Conservation (phyloP, 2,888 invertebrate species). For the Marasmarcha lunaedactyla region DNA sequence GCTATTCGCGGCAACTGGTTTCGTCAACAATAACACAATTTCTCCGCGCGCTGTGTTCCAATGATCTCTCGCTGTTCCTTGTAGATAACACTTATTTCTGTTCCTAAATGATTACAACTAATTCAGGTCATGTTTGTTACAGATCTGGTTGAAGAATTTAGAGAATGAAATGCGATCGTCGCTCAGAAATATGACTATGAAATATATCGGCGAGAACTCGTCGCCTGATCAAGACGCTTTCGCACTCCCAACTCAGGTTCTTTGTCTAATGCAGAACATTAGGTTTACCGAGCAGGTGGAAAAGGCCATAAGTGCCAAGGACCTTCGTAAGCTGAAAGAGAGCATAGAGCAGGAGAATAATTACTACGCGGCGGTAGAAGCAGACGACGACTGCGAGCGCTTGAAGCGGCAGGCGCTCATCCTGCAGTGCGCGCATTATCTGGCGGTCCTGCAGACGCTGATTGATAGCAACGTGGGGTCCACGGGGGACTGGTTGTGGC, state of each 20-base stretch:
- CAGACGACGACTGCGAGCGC: conserved; percentile 73
- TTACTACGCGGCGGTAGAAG: conserved; percentile 61
- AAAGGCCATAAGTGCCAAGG: conserved; percentile 78
- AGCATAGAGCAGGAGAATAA: conserved; percentile 63
- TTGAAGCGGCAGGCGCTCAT: conserved; percentile 93
- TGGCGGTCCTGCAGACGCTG: conserved; percentile 83
- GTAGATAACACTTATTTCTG: too few relatives aligned
- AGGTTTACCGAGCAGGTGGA: conserved; percentile 88
- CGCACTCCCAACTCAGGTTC: conserved; percentile 77
- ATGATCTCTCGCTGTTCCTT: too few relatives aligned
- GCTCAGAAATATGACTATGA: conserved; percentile 75
- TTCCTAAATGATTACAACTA: too few relatives aligned
- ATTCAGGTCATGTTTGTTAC: conserved; percentile 8
- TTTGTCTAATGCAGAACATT: conserved; percentile 87
- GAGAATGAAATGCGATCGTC: conserved; percentile 82
- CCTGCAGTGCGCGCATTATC: conserved; percentile 93
- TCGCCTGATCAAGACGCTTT: conserved; percentile 59
- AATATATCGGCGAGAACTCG: conserved; percentile 58
- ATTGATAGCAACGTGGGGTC: conserved; percentile 76
- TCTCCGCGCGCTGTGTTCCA: neutral
- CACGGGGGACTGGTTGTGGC: conserved; percentile 91
- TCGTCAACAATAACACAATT: neutral
- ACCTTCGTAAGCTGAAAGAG: conserved; percentile 64
- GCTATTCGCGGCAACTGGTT: too few relatives aligned
- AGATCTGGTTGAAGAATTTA: conserved; percentile 83